phyloP scores from a whole-genome alignment of 2,113 vertebrate species.

The Rhinolophus sinicus region DNA sequence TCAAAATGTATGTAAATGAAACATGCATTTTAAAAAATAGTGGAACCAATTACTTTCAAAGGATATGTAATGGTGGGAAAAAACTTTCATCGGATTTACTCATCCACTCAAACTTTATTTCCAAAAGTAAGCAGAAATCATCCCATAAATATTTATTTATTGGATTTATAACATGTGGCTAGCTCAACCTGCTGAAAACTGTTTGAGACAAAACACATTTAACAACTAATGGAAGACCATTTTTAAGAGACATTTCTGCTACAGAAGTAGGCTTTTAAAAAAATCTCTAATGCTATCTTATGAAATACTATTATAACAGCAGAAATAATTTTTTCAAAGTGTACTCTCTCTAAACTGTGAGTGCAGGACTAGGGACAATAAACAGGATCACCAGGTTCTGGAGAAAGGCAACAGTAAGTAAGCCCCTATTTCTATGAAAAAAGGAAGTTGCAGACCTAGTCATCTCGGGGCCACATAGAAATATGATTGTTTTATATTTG shows the following conservation, averaged over 20 bases:
- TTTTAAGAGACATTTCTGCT: not conserved
- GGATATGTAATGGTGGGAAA: conserved; percentile 55
- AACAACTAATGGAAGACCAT: not conserved
- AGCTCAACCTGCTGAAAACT: conserved; percentile 19
- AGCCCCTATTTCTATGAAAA: not conserved
- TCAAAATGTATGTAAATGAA: conserved; percentile 69
- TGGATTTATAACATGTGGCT: conserved; percentile 49
- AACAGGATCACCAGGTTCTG: not conserved
- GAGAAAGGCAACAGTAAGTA: not conserved
- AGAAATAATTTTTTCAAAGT: not conserved
- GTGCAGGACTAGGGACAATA: not conserved
- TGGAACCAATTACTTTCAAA: conserved; percentile 24
- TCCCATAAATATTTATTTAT: conserved; percentile 69
- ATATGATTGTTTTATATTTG: not conserved
- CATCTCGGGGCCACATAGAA: not conserved
- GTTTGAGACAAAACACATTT: conserved; percentile 31
- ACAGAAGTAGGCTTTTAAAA: not conserved
- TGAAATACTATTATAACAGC: not conserved
- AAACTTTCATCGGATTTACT: conserved; percentile 70
- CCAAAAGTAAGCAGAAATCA: conserved; percentile 54
- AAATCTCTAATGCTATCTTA: not conserved
- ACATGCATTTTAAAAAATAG: conserved; percentile 67
- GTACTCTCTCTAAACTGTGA: not conserved
- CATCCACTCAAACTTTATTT: conserved; percentile 61
- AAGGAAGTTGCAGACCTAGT: not conserved